These are phyloP conservation scores for Sander lucioperca DNA, from an alignment of 2,113 vertebrate genomes.

Conservation along the genomic window DNA sequence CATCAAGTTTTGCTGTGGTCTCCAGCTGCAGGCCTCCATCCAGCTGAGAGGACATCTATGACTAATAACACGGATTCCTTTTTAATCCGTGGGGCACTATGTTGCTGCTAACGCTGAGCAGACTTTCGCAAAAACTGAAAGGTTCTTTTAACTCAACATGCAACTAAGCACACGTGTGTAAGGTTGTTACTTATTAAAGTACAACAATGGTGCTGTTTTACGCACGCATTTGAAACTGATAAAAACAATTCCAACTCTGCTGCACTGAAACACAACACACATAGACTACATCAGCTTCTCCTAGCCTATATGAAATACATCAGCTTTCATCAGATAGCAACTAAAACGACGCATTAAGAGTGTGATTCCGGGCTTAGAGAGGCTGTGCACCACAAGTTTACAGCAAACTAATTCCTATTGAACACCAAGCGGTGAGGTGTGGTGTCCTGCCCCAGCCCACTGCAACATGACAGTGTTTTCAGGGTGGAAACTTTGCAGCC, in stretches of 20 bases:
- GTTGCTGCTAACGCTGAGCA: background rate
- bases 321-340: background rate
- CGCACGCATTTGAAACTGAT: conserved; percentile 11
- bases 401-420: conserved; percentile 11
- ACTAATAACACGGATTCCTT: conserved; percentile 17
- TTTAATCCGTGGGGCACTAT: conserved; percentile 18
- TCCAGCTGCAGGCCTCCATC: conserved; percentile 71
- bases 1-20: conserved; percentile 46
- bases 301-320: background rate
- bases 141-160: background rate
- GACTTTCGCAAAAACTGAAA: background rate
- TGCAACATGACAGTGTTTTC: conserved; percentile 30
- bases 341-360: background rate
- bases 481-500: conserved; percentile 72
- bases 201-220: background rate
- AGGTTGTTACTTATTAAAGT: background rate
- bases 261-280: background rate
- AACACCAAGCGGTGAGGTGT: conserved; percentile 18
- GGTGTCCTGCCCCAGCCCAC: conserved; percentile 31
- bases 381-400: background rate
- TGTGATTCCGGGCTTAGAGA: background rate
- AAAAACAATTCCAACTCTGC: background rate
- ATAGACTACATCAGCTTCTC: background rate
- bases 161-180: background rate
- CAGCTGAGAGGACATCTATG: conserved; percentile 80